These are phyloP conservation scores for Drosophila parabipectinata DNA, from an alignment of 1,140 invertebrate species.

Conservation along the genomic window DNA sequence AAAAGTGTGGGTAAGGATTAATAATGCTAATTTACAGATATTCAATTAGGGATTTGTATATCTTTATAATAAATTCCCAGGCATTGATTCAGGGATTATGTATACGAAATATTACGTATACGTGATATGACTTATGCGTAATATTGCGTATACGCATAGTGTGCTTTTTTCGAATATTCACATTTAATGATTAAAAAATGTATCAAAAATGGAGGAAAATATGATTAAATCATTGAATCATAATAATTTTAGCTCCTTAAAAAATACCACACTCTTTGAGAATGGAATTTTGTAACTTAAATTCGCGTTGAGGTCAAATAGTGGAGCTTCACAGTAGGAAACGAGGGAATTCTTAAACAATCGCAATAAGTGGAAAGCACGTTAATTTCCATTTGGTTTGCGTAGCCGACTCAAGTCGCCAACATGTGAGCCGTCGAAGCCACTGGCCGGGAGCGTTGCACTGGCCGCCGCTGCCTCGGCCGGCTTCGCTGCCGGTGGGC, in stretches of 20 bases:
- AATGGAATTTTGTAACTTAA: not conserved
- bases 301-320: no score
- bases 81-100: not conserved
- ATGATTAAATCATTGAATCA: not conserved
- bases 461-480: conserved; percentile 36
- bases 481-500: conserved; percentile 37
- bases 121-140: not conserved
- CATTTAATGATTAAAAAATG: no score
- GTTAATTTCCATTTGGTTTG: conserved; percentile 67
- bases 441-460: conserved; percentile 70
- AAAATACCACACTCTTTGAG: not conserved
- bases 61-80: no score
- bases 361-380: conserved; percentile 49
- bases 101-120: not conserved
- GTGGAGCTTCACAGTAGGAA: not conserved
- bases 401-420: conserved; percentile 64
- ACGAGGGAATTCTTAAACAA: conserved; percentile 26
- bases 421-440: conserved; percentile 67
- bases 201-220: no score
- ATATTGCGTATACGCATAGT: not conserved
- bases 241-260: not conserved
- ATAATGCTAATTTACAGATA: no score
- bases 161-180: not conserved
- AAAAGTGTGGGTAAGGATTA: no score
- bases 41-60: no score